phyloP scores from a whole-genome alignment of 2,113 vertebrate species.

The Saguinus imperator region DNA sequence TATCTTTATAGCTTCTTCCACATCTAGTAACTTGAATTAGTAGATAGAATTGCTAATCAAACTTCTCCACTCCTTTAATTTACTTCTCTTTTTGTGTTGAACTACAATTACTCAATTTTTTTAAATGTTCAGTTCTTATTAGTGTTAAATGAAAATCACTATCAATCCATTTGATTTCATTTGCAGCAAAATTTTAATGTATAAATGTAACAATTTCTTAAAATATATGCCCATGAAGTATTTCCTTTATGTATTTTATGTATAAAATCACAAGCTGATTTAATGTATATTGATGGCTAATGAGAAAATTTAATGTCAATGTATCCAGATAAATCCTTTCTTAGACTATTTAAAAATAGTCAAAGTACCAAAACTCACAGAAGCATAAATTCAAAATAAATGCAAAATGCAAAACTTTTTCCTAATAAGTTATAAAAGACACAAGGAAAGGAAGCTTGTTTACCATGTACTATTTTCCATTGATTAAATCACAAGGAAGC shows the following conservation, averaged over 20 bases:
- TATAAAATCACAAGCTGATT: neutral
- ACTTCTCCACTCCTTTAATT: neutral
- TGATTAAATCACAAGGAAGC: neutral
- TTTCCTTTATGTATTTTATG: neutral
- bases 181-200: slow-evolving; percentile 65
- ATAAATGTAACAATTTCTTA: slow-evolving; percentile 70
- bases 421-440: neutral
- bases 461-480: neutral
- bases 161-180: slow-evolving; percentile 55
- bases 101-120: neutral
- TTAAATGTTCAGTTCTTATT: slow-evolving; percentile 31
- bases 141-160: neutral
- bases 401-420: neutral
- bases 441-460: slow-evolving; percentile 12
- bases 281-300: neutral
- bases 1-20: neutral
- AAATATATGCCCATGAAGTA: neutral
- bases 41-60: neutral
- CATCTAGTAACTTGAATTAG: neutral
- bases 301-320: neutral
- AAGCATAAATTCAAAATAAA: neutral
- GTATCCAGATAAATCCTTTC: neutral
- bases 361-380: neutral
- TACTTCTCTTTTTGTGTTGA: neutral
- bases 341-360: slow-evolving; percentile 27